These are phyloP conservation scores for Enteromius radiatus DNA, from an alignment of 2,797 vertebrate species.

Conservation along the genomic window DNA sequence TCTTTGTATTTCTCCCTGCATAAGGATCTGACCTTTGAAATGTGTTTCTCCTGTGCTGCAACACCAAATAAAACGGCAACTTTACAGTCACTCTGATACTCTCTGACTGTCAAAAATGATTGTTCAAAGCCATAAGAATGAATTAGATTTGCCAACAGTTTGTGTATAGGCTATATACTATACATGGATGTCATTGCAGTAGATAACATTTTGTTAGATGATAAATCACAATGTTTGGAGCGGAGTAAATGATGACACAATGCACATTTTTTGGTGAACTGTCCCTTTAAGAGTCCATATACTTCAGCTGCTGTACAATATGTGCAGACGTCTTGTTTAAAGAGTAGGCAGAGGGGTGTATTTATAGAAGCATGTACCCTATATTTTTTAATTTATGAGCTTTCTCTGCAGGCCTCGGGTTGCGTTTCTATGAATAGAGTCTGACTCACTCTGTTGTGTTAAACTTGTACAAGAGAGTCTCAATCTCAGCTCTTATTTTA, in stretches of 20 bases:
- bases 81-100: background rate
- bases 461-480: conserved; percentile 71
- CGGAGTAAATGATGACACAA: background rate
- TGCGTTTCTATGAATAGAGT: conserved; percentile 73
- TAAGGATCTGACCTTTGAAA: background rate
- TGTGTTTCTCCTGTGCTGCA: background rate
- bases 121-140: background rate
- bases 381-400: conserved; percentile 34
- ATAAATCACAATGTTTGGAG: background rate
- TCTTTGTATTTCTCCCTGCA: background rate
- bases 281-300: background rate
- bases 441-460: conserved; percentile 74
- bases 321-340: background rate
- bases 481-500: background rate
- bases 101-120: background rate
- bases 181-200: background rate
- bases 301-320: background rate
- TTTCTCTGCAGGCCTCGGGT: conserved; percentile 56
- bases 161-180: background rate
- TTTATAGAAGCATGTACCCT: conserved; percentile 27
- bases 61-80: background rate
- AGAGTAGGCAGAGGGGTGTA: conserved; percentile 17
- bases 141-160: background rate
- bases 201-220: background rate
- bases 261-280: background rate